Conservation (phyloP, 2,888 invertebrate genomes). For the Campopleginae sp. region DNA sequence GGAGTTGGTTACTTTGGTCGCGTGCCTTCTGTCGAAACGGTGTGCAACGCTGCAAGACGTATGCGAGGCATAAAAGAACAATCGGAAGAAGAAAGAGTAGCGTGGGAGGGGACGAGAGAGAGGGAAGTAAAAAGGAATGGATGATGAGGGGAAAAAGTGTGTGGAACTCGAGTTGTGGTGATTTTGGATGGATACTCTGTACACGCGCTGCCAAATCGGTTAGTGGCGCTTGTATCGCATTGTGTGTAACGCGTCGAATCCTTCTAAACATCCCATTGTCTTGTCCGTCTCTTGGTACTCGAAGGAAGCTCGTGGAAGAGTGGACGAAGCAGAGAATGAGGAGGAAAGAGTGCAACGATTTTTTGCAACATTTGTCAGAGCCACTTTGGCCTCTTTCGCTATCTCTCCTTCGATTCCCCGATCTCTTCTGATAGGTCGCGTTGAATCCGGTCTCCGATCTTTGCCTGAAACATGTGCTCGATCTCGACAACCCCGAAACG, state of each 20-base stretch:
- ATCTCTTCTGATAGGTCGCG: constrained; percentile 41
- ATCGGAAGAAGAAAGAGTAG: constrained; percentile 49
- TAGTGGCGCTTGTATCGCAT: constrained; percentile 63
- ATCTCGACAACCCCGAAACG: constrained; percentile 2
- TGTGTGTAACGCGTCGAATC: constrained; percentile 77
- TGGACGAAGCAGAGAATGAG: constrained; percentile 1
- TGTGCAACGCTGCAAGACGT: constrained; percentile 58
- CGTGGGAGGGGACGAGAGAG: not conserved
- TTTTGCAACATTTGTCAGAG: constrained; percentile 82
- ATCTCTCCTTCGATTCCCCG: constrained; percentile 57
- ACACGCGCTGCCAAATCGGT: constrained; percentile 42
- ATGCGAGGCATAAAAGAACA: constrained; percentile 58
- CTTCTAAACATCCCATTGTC: constrained; percentile 83
- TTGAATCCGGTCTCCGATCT: constrained; percentile 28
- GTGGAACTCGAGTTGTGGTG: constrained; percentile 50
- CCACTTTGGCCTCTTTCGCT: constrained; percentile 73
- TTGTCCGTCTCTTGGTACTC: constrained; percentile 81
- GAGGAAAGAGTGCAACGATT: constrained; percentile 64
- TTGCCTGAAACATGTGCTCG: constrained; percentile 43
- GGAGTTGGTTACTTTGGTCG: constrained; percentile 47
- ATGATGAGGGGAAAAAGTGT: constrained; percentile 39
- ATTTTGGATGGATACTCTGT: constrained; percentile 28
- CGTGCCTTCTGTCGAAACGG: constrained; percentile 61
- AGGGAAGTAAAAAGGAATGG: constrained; percentile 46
- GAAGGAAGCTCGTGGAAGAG: constrained; percentile 13